Evolutionary conservation across 2,888 invertebrate genomes (phyloP), one percentile per base, ranked within the genome.

Genomic region (Cistogaster globosa): DNA sequence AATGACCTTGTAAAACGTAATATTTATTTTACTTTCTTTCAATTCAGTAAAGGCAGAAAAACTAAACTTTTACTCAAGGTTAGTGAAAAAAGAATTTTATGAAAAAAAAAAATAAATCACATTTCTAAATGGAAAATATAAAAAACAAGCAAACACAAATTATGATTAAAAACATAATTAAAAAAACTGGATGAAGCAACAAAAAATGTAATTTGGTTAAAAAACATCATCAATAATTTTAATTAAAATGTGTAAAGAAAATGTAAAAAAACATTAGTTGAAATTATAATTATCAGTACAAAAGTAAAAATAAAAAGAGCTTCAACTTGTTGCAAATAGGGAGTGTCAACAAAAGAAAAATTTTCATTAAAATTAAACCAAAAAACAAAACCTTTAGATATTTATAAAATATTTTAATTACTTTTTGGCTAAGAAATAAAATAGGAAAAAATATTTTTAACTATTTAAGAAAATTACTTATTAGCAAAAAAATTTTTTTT

Each of bases 1-100:
- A 63, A 71, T 57, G 78, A 79, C 78, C 78, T 79, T 79, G 78
- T 71, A 57, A 71, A 79, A 71, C 53, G 71, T 71, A 63, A 79
- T 71, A 79, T 57, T 71, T 38, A 57, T 71, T 63, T 79, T 57
- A 79, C 78, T 79, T 79, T 79, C 78, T 79, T 79, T 71, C 32
- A 38, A 42, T 62, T 53, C 14, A 74, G 18, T 12, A 5, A 32
- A 32, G 6, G 6, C 32, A 32, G 6, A 5, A 32, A 48, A 26
- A 55, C 20, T 55, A 62, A 62, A 69, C 68, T 77, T 69, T 77
- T 77, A 77, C 32, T 62, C 77, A 69, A 69, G 62, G 62, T 69
- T 53, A 58, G 42, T 69, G 42, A 32, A 62, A 36, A 32, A 32
- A 32, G 2, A 8, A 32, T 3, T 32, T 32, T 5, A 7, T 5